Evolutionary conservation across 2,888 invertebrate species (phyloP).

Genomic region (Gerris lacustris): DNA sequence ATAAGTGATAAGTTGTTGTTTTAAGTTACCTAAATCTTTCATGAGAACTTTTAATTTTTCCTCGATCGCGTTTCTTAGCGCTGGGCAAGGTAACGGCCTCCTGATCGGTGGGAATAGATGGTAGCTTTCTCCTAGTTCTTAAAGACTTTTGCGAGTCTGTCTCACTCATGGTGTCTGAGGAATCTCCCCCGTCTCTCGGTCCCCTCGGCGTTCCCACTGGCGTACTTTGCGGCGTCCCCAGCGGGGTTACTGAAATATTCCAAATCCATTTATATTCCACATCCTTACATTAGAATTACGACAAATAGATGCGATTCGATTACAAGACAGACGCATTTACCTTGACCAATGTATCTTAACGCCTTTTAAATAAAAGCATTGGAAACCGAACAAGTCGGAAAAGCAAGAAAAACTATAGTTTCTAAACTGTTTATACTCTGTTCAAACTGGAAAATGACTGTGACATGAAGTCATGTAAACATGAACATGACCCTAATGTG

Average conservation of each 20-base stretch:
- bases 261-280: background rate
- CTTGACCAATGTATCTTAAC: no score
- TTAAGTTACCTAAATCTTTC: constrained; percentile 28
- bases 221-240: constrained; percentile 34
- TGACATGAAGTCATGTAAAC: no score
- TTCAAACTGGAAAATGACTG: background rate
- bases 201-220: constrained; percentile 36
- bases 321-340: no score
- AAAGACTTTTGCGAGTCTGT: constrained; percentile 40
- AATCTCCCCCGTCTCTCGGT: constrained; percentile 37
- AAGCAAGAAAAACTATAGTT: no score
- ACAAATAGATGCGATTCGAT: no score
- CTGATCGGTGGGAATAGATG: constrained; percentile 40
- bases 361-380: no score
- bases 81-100: constrained; percentile 38
- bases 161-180: constrained; percentile 40
- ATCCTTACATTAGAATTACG: no score
- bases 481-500: no score
- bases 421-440: background rate
- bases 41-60: constrained; percentile 30
- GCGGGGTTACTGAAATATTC: constrained; percentile 25
- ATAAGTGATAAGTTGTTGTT: background rate
- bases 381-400: background rate
- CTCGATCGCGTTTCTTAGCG: constrained; percentile 36
- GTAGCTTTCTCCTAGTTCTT: constrained; percentile 39